Base-by-base conservation (phyloP, 2,888 invertebrate genomes). In the Polydrusus cervinus region DNA sequence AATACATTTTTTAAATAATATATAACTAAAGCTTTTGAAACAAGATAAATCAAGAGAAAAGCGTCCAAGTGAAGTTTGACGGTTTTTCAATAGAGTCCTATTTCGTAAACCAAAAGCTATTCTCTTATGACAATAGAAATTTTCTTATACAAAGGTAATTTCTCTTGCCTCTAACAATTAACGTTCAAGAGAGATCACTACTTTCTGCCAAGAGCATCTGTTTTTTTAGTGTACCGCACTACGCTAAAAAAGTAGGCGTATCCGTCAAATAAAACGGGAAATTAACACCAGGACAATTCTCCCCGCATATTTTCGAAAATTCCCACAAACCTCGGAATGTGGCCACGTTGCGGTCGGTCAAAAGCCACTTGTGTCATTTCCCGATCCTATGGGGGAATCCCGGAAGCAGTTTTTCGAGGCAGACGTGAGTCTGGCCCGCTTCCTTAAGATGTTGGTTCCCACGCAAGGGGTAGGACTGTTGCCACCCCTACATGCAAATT, bases 401-500 rank as follows among this genome's bases (percentile, higher is more conserved):
- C 83, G 83, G 83, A 83, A 82, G 79, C 80, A 76, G 75, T 74
- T 77, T 69, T 74, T 78, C 78, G 75, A 71, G 69, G 71, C 81
- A 82, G 82, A 82, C 83, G 79, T 77, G 67, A 18, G 84, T 84
- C 84, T 83, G 81, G 81, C 69, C 74, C 79, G 81, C 74, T 84
- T 84, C 84, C 84, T 83, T 80, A 75, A 74, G 76, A 66, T 55
- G 77, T 77, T 74, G 71, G 78, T 81, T 82, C 80, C 80, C 81
- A 81, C 81, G 80, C 79, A 80, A 74, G 78, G 77, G 72, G 74
- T 71, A 16, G 64, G 43, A 34, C 65, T 20, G 45, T 45, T 61
- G 47, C 51, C 71, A 71, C 53, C 71, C 64, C 66, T 66, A 66
- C 51, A 71, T 70, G 65, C 66, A 30, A 70, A 74, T 66, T 65